Percentiles rank a stretch among this genome's conserved stretches.
These are phyloP conservation scores for Syrmaticus mikado DNA, from an alignment of 2,113 vertebrate genomes.

Conservation along the genomic window DNA sequence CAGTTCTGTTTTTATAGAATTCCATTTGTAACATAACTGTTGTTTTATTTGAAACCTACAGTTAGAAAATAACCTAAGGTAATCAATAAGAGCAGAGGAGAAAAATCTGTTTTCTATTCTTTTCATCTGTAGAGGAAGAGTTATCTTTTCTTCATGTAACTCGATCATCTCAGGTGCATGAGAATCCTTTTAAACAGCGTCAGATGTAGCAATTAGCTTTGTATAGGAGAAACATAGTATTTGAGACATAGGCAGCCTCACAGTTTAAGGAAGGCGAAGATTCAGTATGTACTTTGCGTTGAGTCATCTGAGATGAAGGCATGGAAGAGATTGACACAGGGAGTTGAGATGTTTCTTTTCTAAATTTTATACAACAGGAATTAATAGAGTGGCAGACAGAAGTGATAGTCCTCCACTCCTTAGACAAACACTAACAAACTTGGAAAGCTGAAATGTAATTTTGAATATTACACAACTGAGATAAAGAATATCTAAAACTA, in stretches of 20 bases:
- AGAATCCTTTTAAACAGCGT: background rate
- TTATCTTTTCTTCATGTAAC: background rate
- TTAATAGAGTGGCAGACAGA: background rate
- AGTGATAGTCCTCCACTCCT: background rate
- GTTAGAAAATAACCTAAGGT: background rate
- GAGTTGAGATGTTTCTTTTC: background rate
- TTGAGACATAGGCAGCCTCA: background rate
- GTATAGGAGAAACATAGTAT: background rate
- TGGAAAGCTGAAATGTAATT: background rate
- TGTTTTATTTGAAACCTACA: background rate
- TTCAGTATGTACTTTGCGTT: background rate
- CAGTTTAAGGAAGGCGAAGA: background rate
- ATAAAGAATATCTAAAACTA: background rate
- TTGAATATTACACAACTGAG: background rate
- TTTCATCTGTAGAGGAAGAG: background rate
- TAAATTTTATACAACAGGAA: background rate
- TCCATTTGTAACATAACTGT: fast-evolving
- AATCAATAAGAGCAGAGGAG: background rate
- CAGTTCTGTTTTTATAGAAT: background rate
- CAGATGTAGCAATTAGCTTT: background rate
- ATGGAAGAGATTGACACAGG: background rate
- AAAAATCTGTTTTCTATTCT: background rate
- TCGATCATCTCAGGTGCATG: background rate
- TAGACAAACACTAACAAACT: background rate
- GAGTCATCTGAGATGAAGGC: background rate